Percentiles rank a stretch among this genome's conserved stretches.
These are phyloP conservation scores for Mesembrinibis cayennensis DNA, from an alignment of 2,113 vertebrate genomes.

Conservation along the genomic window DNA sequence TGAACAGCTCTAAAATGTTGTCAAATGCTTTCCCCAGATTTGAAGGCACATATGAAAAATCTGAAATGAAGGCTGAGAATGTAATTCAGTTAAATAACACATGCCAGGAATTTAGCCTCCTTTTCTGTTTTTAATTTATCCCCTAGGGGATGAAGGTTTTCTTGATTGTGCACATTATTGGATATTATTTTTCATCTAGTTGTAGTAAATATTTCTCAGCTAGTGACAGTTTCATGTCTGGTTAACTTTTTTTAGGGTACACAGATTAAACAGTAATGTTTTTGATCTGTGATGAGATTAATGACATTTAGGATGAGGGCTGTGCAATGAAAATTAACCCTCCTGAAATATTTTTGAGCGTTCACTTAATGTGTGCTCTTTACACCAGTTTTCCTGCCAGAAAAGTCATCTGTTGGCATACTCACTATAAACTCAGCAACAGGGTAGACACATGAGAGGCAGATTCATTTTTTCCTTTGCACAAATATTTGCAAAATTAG, in stretches of 20 bases:
- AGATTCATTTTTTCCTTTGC: not conserved
- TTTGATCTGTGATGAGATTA: constrained; percentile 23
- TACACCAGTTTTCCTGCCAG: not conserved
- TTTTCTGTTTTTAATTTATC: constrained; percentile 57
- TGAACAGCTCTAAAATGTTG: not conserved
- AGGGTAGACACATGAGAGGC: not conserved
- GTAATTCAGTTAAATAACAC: not conserved
- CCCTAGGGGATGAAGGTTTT: not conserved
- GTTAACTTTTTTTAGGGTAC: not conserved
- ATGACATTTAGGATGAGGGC: not conserved
- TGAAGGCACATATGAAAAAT: not conserved
- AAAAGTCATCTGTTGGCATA: not conserved
- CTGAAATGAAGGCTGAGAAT: not conserved
- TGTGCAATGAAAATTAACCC: not conserved
- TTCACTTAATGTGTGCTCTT: not conserved
- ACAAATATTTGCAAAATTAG: constrained; percentile 5
- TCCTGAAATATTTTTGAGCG: not conserved
- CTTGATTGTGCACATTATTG: not conserved
- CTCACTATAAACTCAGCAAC: not conserved
- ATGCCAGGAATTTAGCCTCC: not conserved
- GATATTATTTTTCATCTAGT: constrained; percentile 26
- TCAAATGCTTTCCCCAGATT: not conserved
- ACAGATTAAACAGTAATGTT: not conserved
- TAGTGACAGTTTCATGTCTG: constrained; percentile 19
- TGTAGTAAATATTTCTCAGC: constrained; percentile 43